Base-by-base conservation (phyloP, 2,113 vertebrate genomes). In the Myrmecophaga tridactyla region DNA sequence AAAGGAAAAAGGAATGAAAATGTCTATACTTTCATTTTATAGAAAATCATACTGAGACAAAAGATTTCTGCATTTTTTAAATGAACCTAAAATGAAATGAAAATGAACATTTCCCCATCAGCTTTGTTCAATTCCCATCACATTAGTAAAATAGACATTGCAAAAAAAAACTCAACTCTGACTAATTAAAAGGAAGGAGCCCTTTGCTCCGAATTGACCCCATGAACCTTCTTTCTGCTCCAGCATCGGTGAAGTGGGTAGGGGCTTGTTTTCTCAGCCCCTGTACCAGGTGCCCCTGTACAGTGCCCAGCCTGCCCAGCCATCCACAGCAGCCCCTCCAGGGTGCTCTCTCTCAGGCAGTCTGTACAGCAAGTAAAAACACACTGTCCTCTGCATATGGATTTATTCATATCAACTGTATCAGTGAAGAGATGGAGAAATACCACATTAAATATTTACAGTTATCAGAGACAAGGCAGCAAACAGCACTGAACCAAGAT, bases 371-470 rank as follows among this genome's bases (percentile, higher is more conserved):
- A 36, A 84, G 43, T 29, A 23, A 87, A 75, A 51, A 48, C 51
- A 73, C 51, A n/a, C 0, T 18, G 4, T 31, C 72, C 43, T 86
- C 65, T 2, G 7, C 3, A 2, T 43, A 43, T 51, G 56, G 51
- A 75, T 89, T 92, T 94, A 62, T 80, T 94, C 63, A 7, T 90
- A 29, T 70, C 92, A 90, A 88, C 93, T 65, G 7, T 83, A 69
- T 95, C 95, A 92, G 96, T 70, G 41, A 94, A 31, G 86, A 83
- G 77, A 94, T 46, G 73, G 77, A 83, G 92, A 48, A 77, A 36
- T 34, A 92, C 85, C 73, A 80, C 80, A 91, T 96, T 97, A 97
- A 97, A 97, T 97, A 97, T 97, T 97, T 97, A 97, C 56, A 97
- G 36, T 89, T 43, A 89, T 95, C 73, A 75, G 95, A 97, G 95